Base-by-base conservation (phyloP, 2,888 invertebrate species). In the Malthinus seriepunctatus region DNA sequence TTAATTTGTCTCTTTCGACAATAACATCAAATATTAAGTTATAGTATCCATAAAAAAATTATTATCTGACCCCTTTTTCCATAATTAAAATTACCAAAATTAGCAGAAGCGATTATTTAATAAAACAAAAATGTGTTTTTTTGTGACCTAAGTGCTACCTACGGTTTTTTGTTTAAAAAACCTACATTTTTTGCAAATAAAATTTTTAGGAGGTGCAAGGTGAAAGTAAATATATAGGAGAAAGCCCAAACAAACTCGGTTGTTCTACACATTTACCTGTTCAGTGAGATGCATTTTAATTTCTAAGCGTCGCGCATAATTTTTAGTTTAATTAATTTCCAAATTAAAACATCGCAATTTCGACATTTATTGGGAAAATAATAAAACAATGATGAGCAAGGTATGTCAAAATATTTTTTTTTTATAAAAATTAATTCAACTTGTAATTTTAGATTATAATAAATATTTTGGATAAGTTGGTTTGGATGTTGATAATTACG, bases 401-500 rank as follows among this genome's bases (percentile, higher is more conserved):
- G 48, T 48, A 48, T 1, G 34, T 23, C 3, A 23, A 23, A 23
- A 5, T 23, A 3, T 3, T 23, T 23, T 23, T 3, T 23, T 23
- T 23, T 23, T 2, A 23, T 3, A 23, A 23, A 23, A 23, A 23
- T 23, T 23, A 23, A 32, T 33, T 10, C 8, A 6, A 5, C 6
- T 9, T 23, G 35, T 47, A 34, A 33, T 73, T 69, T 51, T 61
- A 75, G 75, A 51, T 72, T 8, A 65, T 76, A 11, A 70, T 78
- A 10, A 76, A 76, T 56, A 60, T 78, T 51, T 65, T 79, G 60
- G 78, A 78, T 58, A 76, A 74, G 65, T 67, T 77, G 14, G 79
- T 79, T 5, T 77, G 78, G 75, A 67, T 77, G 62, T 64, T 78
- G 11, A 56, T 79, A 31, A 68, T 76, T n/a, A 70, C 75, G 3